Conservation (phyloP, 2,888 invertebrate genomes). For the Xanthia togata region DNA sequence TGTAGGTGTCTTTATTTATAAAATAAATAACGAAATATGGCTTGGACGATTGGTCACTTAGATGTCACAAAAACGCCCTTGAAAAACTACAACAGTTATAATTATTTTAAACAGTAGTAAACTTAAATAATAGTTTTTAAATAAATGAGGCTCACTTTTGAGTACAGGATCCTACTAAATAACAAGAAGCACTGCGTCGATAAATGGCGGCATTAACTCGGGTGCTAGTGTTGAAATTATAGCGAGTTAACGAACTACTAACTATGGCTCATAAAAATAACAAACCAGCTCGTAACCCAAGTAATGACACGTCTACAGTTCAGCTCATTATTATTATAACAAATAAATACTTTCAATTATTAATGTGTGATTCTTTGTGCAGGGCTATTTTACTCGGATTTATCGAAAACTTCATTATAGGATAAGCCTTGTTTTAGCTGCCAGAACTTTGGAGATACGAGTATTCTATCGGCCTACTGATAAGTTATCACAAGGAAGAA, state of each 20-base stretch:
- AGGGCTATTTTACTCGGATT: neutral
- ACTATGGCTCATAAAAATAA: conserved; percentile 57
- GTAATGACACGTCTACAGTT: conserved; percentile 51
- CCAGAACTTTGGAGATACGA: neutral
- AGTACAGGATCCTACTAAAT: conserved; percentile 31
- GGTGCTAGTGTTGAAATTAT: conserved; percentile 55
- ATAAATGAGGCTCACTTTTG: conserved; percentile 16
- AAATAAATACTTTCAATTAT: conserved; percentile 36
- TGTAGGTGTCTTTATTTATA: neutral
- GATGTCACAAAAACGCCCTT: neutral
- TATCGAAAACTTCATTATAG: neutral
- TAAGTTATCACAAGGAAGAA: neutral
- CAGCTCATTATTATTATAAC: conserved; percentile 24
- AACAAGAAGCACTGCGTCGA: conserved; percentile 29
- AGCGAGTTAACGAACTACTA: conserved; percentile 54
- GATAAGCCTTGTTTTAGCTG: neutral
- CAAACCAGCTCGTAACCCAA: conserved; percentile 51
- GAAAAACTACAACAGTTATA: neutral
- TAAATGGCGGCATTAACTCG: conserved; percentile 52
- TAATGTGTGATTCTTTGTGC: neutral
- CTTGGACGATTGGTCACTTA: neutral
- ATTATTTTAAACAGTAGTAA: conserved; percentile 14
- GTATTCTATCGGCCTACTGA: neutral
- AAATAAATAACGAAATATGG: neutral
- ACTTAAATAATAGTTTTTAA: conserved; percentile 23